These are phyloP conservation scores for Apolygus lucorum DNA, from an alignment of 1,140 invertebrate species.

Conservation along the genomic window DNA sequence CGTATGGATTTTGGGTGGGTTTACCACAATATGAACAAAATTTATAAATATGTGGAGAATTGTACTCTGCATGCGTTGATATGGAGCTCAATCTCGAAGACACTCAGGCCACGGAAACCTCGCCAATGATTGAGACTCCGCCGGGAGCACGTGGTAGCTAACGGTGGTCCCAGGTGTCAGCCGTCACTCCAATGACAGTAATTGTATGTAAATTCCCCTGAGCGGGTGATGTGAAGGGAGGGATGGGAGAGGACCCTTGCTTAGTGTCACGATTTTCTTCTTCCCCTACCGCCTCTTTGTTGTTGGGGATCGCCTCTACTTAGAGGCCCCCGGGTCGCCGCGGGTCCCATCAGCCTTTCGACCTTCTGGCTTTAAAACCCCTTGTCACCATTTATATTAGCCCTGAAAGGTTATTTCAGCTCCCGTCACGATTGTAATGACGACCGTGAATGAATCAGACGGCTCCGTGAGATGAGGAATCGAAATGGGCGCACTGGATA, in stretches of 20 bases:
- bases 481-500: too few species aligned
- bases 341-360: not conserved
- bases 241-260: not conserved
- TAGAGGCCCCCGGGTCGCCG: not conserved
- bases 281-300: not conserved
- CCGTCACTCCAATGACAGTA: constrained; percentile 13
- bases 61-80: too few species aligned
- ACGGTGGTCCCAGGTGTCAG: constrained; percentile 12
- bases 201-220: constrained; percentile 10
- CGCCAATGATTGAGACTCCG: constrained; percentile 2
- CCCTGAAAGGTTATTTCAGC: not conserved
- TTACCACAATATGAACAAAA: too few species aligned
- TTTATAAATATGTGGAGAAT: too few species aligned
- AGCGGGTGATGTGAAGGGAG: not conserved
- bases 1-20: too few species aligned
- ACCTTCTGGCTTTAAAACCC: not conserved
- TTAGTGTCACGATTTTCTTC: constrained; percentile 10
- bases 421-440: not conserved
- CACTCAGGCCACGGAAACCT: too few species aligned
- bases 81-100: too few species aligned
- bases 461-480: too few species aligned
- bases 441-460: too few species aligned
- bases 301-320: not conserved
- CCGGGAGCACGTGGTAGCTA: not conserved
- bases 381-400: not conserved